Percentiles rank a stretch among this genome's conserved stretches.
Conservation (phyloP, 2,113 vertebrate genomes). For the Limnothrissa miodon region DNA sequence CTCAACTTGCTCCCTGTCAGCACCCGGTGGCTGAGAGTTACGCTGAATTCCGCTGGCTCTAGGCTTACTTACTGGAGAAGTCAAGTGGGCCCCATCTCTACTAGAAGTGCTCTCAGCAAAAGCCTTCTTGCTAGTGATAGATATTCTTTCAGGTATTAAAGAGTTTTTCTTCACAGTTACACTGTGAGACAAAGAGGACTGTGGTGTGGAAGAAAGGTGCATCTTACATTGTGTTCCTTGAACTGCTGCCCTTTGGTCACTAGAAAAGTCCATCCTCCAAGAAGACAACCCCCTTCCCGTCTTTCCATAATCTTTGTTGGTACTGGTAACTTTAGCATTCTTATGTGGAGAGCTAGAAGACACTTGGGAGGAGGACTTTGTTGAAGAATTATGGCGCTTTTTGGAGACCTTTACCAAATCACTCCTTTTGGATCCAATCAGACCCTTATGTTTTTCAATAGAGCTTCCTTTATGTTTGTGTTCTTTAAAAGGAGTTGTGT, state of each 20-base stretch:
- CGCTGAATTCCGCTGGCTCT: conserved; percentile 64
- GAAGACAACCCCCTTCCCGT: conserved; percentile 72
- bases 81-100: conserved; percentile 82
- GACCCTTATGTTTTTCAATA: conserved; percentile 67
- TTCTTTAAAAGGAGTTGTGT: conserved; percentile 83
- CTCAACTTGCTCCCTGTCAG: conserved; percentile 65
- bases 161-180: conserved; percentile 71
- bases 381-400: conserved; percentile 76
- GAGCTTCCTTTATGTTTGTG: conserved; percentile 71
- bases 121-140: conserved; percentile 69
- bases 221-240: conserved; percentile 72
- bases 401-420: conserved; percentile 79
- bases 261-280: conserved; percentile 72
- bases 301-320: conserved; percentile 67
- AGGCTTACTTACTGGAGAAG: conserved; percentile 75
- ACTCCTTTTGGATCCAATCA: conserved; percentile 65
- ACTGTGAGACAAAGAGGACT: conserved; percentile 67
- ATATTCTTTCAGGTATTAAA: conserved; percentile 61
- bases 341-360: conserved; percentile 74
- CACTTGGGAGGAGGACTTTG: conserved; percentile 70
- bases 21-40: conserved; percentile 64
- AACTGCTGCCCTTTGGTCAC: conserved; percentile 55
- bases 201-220: conserved; percentile 67
- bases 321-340: conserved; percentile 65
- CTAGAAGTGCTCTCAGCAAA: conserved; percentile 81